Conservation (phyloP, 2,113 vertebrate genomes). For the Spilogale gracilis region DNA sequence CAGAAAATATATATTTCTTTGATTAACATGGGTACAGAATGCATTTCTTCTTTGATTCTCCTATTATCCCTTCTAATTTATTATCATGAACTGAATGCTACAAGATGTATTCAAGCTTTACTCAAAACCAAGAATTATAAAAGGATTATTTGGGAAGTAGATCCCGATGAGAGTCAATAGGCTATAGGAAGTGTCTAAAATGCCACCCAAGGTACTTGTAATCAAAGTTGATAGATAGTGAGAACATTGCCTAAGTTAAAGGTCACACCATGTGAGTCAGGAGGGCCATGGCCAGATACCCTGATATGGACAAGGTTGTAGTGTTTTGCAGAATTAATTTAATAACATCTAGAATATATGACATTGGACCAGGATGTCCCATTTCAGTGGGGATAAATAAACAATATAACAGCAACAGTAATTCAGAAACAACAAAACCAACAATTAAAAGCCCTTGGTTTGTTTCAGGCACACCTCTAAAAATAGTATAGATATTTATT, state of each 20-base stretch:
- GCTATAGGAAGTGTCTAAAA: neutral
- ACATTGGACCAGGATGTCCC: neutral
- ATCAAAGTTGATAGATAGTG: neutral
- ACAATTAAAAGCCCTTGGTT: neutral
- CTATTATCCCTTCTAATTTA: neutral
- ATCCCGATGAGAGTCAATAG: neutral
- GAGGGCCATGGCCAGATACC: neutral
- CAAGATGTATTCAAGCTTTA: neutral
- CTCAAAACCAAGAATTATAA: neutral
- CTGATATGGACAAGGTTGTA: no score
- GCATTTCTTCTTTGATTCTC: neutral
- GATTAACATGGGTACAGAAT: neutral
- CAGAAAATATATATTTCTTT: neutral
- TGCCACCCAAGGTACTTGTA: neutral
- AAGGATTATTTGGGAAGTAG: neutral
- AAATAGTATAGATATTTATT: neutral
- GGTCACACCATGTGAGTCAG: rapidly evolving
- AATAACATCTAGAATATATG: neutral
- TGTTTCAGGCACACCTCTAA: neutral
- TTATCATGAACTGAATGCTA: neutral
- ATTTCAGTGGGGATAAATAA: neutral
- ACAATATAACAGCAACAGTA: neutral
- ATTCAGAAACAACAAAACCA: neutral
- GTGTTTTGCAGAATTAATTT: neutral
- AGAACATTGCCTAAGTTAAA: neutral